Base-by-base conservation (phyloP, 1,140 invertebrate genomes). In the Leptopilina boulardi region DNA sequence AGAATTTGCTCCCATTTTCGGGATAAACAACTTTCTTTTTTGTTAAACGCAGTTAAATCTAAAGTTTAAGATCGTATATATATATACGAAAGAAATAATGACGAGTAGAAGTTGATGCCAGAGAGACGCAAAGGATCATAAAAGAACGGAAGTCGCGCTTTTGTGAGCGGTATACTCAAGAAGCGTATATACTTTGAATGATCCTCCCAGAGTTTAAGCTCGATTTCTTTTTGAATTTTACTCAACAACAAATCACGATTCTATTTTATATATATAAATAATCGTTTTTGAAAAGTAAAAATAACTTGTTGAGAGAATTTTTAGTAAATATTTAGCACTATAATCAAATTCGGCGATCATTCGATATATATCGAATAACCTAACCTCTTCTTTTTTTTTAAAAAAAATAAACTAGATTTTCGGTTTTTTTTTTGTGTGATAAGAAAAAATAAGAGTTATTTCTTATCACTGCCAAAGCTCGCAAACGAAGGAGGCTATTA, bases 401-500 rank as follows among this genome's bases (percentile, higher is more conserved):
- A n/a, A n/a, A n/a, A n/a, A n/a, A n/a, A n/a, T n/a, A n/a, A n/a
- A n/a, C n/a, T n/a, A n/a, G n/a, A n/a, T n/a, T n/a, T n/a, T n/a
- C n/a, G n/a, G n/a, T n/a, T n/a, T n/a, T n/a, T n/a, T n/a, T n/a
- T n/a, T n/a, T n/a, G n/a, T n/a, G n/a, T n/a, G n/a, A n/a, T n/a
- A n/a, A n/a, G n/a, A n/a, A n/a, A 23, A 19, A 19, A 72, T 15
- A 23, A 26, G 42, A n/a, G 71, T 47, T 73, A 51, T 51, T 15
- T 19, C 21, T 73, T 47, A 47, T 73, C 71, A 21, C 41, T 41
- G 8, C 44, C 30, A 73, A 75, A 54, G 10, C 19, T 59, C 72
- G 71, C 73, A 73, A n/a, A 78, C 78, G 74, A 75, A 74, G 71
- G 10, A 11, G n/a, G 54, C 72, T 71, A 56, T 77, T 77, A 77